phyloP scores from a whole-genome alignment of 2,888 invertebrate genomes.

The Aphidoletes aphidimyza region DNA sequence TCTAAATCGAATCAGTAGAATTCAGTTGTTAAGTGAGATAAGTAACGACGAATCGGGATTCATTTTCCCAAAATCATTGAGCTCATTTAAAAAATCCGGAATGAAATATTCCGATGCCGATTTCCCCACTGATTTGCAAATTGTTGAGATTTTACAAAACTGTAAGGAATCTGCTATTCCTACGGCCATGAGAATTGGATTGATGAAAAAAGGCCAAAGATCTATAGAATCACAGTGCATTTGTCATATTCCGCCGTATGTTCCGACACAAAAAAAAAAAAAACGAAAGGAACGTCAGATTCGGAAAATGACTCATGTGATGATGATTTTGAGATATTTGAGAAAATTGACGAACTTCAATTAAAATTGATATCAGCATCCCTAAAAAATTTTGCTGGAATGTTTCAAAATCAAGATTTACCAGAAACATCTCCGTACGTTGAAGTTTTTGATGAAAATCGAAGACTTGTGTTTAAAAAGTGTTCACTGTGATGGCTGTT shows the following conservation, averaged over 20 bases:
- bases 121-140: neutral
- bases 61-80: neutral
- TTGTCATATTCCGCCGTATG: neutral
- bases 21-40: neutral
- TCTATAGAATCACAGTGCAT: neutral
- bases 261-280: neutral
- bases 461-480: neutral
- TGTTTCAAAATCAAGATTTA: neutral
- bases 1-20: neutral
- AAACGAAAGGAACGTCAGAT: no score
- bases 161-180: neutral
- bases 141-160: neutral
- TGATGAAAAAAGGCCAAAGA: neutral
- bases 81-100: neutral
- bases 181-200: neutral
- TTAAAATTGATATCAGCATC: neutral
- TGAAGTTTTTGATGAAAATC: neutral
- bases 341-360: neutral
- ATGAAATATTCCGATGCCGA: neutral
- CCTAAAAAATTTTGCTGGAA: neutral
- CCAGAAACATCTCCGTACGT: neutral
- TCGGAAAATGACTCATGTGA: no score
- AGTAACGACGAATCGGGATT: neutral
- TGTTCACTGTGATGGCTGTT: neutral
- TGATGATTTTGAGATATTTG: neutral